Evolutionary conservation across 2,113 vertebrate species (phyloP).

Genomic region (Platysternon megacephalum): DNA sequence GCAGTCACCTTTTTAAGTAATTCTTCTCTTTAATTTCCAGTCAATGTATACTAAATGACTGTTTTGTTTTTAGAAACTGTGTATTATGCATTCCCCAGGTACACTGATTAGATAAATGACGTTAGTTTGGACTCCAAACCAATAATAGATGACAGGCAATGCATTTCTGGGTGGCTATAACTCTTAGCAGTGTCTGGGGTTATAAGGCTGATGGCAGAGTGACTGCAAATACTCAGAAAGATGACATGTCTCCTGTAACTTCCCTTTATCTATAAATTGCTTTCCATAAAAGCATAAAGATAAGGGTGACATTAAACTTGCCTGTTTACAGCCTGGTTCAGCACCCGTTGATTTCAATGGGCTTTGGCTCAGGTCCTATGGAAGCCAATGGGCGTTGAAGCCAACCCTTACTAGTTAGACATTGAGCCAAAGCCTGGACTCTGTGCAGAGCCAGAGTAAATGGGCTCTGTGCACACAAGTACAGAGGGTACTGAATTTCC

Average conservation of each 20-base stretch:
- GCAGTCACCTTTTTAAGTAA: background rate
- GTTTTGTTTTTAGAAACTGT: background rate
- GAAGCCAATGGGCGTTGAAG: background rate
- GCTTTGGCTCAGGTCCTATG: slow-evolving; percentile 14
- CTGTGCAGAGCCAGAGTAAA: background rate
- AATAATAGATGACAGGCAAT: background rate
- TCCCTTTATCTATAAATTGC: background rate
- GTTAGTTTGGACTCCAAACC: slow-evolving; percentile 12
- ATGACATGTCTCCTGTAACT: background rate
- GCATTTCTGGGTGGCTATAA: background rate
- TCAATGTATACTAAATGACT: background rate
- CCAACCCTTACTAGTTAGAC: background rate
- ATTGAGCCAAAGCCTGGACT: background rate
- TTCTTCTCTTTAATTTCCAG: background rate
- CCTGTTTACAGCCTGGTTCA: background rate
- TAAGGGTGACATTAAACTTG: background rate
- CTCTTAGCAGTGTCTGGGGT: background rate
- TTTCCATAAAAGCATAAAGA: background rate
- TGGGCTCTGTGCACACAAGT: background rate
- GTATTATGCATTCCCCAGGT: background rate
- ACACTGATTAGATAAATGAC: slow-evolving; percentile 2
- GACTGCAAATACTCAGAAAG: slow-evolving; percentile 19
- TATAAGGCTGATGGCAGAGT: background rate
- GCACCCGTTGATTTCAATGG: slow-evolving; percentile 26
- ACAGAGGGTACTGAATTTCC: background rate